These are phyloP conservation scores for Ruditapes philippinarum DNA, from an alignment of 1,140 invertebrate genomes.

Conservation along the genomic window DNA sequence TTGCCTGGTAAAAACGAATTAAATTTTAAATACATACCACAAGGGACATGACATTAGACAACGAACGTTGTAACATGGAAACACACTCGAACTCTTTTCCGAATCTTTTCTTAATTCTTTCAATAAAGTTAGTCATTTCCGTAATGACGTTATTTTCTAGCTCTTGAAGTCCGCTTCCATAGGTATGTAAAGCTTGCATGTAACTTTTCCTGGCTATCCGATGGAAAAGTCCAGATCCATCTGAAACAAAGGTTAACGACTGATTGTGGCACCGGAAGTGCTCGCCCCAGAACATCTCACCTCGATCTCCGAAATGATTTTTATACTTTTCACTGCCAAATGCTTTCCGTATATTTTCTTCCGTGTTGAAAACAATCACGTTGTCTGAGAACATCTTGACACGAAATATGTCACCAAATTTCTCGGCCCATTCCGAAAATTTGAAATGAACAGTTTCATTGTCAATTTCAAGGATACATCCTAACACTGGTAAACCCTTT, in stretches of 20 bases:
- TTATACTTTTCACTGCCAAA: background rate
- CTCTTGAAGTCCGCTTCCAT: background rate
- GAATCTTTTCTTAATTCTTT: background rate
- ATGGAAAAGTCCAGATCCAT: background rate
- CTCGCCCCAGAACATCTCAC: background rate
- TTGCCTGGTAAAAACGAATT: too few species aligned
- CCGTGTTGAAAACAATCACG: background rate
- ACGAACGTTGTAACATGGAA: background rate
- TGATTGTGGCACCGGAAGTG: background rate
- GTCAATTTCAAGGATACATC: background rate
- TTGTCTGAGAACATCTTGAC: background rate
- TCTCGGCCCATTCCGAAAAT: background rate
- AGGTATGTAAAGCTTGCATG: background rate
- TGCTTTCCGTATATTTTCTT: background rate
- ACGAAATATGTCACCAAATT: background rate
- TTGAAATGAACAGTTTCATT: background rate
- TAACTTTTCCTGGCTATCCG: background rate
- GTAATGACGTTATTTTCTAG: background rate
- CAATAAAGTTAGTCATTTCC: background rate
- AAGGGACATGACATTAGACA: background rate
- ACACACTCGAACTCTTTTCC: background rate
- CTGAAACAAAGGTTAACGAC: background rate
- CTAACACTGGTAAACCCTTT: background rate
- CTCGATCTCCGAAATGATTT: background rate
- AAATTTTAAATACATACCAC: too few species aligned